These are phyloP conservation scores for Pentalonia nigronervosa DNA, from an alignment of 1,140 invertebrate species.

Conservation along the genomic window DNA sequence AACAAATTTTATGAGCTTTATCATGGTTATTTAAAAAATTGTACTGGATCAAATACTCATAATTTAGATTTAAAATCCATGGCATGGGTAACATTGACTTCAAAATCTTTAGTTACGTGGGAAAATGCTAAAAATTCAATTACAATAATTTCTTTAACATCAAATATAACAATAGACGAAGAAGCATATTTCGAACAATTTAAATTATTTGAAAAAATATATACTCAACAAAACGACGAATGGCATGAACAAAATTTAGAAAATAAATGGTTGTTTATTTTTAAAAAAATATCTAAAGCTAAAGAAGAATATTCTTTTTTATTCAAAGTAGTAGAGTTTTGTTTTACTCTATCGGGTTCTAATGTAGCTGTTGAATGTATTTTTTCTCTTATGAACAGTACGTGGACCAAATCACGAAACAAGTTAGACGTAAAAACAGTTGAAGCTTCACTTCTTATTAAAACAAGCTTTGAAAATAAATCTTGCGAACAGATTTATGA, in stretches of 20 bases:
- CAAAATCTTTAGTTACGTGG: too few species aligned
- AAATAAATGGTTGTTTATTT: too few species aligned
- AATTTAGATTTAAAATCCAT: constrained; percentile 2
- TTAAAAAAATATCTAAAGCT: neutral
- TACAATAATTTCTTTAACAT: too few species aligned
- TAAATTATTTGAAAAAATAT: too few species aligned
- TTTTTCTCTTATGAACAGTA: constrained; percentile 1
- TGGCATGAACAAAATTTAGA: neutral
- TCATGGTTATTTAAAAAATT: neutral
- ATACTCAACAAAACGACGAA: neutral
- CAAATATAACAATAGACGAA: too few species aligned
- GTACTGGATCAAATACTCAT: neutral
- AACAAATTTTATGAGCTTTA: neutral
- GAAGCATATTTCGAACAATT: neutral
- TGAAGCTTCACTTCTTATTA: too few species aligned
- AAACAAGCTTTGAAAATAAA: neutral
- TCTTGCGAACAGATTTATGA: neutral
- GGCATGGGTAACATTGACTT: neutral
- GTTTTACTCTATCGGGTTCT: neutral
- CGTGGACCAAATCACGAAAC: neutral
- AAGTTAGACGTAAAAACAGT: too few species aligned
- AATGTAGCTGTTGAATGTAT: constrained; percentile 20
- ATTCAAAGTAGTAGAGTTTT: neutral
- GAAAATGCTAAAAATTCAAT: too few species aligned
- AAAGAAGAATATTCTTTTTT: neutral